Evolutionary conservation across 2,113 vertebrate genomes (phyloP), one percentile per base, ranked within the genome.

Genomic region (Butorides virescens): DNA sequence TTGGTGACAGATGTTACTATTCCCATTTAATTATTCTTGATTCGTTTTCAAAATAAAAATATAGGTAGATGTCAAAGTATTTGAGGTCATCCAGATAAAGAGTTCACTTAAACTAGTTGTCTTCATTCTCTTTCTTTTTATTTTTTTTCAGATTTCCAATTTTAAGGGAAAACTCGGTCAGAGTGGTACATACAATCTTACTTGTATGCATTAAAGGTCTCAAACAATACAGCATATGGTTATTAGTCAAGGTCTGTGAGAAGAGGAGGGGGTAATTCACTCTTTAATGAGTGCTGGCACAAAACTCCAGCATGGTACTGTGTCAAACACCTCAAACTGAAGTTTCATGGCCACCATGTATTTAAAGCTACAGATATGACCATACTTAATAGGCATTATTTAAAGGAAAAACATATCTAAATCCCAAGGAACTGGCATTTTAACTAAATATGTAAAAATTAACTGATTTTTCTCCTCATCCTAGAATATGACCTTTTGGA

Each of bases 1-100:
- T 98, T 97, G 82, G 82, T 95, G 97, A 97, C 98, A 98, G 96
- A 98, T 98, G 98, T 97, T 94, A 79, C 97, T 96, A 97, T 98
- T 98, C 93, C 86, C 70, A 97, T 98, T 98, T 98, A 98, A 98
- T 98, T 98, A 97, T 94, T 96, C 97, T 96, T 97, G 81, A 98
- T 97, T 98, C 92, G 76, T 96, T 97, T 98, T 86, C 96, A 52
- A 96, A 98, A 98, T 94, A 96, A 96, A 97, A 98, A 97, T 97
- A 97, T 44, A 97, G 94, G 97, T 96, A 94, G 62, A 96, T 97
- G 97, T 97, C 95, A 97, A 97, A 97, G 96, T 96, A 95, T 97
- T 98, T 98, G 83, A 98, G 97, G 77, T 98, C 95, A 96, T 88
- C 44, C 94, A 88, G 79, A 96, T 85, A 96, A 96, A 97, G 76